phyloP scores from a whole-genome alignment of 1,140 invertebrate species.

The Delia radicum region DNA sequence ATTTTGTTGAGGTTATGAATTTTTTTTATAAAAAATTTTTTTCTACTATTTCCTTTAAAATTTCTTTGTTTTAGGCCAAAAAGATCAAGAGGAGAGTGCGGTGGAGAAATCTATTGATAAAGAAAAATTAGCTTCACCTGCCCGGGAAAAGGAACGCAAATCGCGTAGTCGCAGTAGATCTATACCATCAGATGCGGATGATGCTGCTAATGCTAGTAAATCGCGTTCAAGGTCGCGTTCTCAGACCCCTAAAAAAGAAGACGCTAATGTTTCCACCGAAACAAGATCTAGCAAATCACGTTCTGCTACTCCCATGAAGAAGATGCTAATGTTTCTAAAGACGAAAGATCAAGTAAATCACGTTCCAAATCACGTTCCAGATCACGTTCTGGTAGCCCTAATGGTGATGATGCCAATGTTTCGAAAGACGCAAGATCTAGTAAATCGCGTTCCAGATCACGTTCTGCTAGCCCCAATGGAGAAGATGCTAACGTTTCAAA shows the following conservation, averaged over 20 bases:
- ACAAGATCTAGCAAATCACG: conserved; percentile 6
- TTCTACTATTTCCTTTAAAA: neutral
- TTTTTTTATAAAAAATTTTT: no score
- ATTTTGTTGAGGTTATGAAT: neutral
- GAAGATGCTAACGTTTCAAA: neutral
- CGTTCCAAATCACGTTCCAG: conserved; percentile 15
- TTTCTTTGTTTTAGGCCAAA: conserved; percentile 1
- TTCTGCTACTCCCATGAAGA: neutral
- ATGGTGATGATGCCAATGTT: neutral
- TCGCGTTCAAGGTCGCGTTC: neutral
- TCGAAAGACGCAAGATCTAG: neutral
- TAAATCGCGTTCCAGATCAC: neutral
- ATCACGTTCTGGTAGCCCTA: no score
- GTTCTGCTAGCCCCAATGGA: neutral
- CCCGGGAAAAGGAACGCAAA: neutral
- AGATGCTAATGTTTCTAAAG: neutral
- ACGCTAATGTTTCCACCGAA: neutral
- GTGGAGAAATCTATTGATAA: neutral
- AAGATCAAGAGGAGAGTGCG: neutral
- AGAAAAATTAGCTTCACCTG: neutral
- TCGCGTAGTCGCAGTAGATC: conserved; percentile 12
- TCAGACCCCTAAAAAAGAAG: no score
- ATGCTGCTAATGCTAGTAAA: neutral
- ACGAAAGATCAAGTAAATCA: conserved; percentile 6
- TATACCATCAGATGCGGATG: neutral